Percentiles rank a stretch among this genome's conserved stretches.
Conservation (phyloP, 1,140 invertebrate species). For the Neodiprion virginianus region DNA sequence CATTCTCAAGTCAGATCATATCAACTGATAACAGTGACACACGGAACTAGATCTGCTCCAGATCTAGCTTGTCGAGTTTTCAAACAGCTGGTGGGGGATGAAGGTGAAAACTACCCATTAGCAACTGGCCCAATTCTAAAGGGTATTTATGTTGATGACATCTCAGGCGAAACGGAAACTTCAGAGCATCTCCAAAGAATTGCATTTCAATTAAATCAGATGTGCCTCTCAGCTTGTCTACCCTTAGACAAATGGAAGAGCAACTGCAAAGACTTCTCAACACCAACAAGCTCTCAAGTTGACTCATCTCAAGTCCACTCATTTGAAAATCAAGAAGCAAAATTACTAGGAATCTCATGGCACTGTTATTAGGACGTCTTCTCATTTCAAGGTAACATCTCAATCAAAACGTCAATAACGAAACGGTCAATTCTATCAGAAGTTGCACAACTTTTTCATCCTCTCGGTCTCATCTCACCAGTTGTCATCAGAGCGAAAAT, state of each 20-base stretch:
- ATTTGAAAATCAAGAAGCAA: not conserved
- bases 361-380: not conserved
- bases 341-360: not conserved
- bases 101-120: conserved; percentile 18
- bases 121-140: conserved; percentile 6
- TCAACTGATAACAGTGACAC: conserved; percentile 47
- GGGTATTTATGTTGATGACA: conserved; percentile 39
- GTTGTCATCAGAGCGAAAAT: conserved; percentile 37
- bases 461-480: conserved; percentile 33
- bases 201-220: conserved; percentile 9
- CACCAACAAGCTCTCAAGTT: not conserved
- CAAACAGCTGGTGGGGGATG: conserved; percentile 26
- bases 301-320: not conserved
- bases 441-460: conserved; percentile 27
- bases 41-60: conserved; percentile 43
- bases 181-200: conserved; percentile 15
- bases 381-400: conserved; percentile 17
- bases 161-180: conserved; percentile 21
- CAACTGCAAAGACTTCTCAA: not conserved
- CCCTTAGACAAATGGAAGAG: conserved; percentile 32
- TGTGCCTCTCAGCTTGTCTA: conserved; percentile 28
- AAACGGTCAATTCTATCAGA: conserved; percentile 22
- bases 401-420: not conserved
- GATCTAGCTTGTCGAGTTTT: conserved; percentile 38
- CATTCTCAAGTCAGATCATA: conserved; percentile 27